Percentiles rank a stretch among this genome's conserved stretches.
These are phyloP conservation scores for Yponomeuta cagnagella DNA, from an alignment of 2,888 invertebrate species.

Conservation along the genomic window DNA sequence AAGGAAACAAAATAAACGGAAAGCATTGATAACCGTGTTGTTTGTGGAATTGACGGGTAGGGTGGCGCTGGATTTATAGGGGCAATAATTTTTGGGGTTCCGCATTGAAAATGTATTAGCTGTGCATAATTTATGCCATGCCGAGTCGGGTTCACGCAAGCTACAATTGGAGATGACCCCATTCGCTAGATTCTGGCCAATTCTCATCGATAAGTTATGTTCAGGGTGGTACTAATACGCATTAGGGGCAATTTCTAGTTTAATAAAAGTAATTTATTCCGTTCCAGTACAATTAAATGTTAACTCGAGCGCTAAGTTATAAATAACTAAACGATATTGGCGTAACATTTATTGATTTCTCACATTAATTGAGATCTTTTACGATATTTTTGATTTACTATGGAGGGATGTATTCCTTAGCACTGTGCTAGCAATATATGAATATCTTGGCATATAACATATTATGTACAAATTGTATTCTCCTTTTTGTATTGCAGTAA, in stretches of 20 bases:
- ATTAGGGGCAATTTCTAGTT: neutral
- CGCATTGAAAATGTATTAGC: slow-evolving; percentile 37
- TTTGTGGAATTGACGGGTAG: neutral
- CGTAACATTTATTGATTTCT: neutral
- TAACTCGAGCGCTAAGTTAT: neutral
- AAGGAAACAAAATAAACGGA: neutral
- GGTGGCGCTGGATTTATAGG: slow-evolving; percentile 48
- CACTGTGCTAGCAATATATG: too few species aligned
- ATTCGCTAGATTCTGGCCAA: neutral
- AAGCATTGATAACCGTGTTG: neutral
- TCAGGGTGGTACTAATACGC: neutral
- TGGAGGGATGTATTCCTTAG: too few species aligned
- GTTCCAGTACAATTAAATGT: neutral
- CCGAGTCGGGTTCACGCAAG: neutral
- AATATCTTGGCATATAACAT: too few species aligned
- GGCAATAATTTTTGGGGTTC: slow-evolving; percentile 34
- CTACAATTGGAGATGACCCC: neutral
- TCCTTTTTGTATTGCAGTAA: neutral
- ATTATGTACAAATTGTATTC: neutral
- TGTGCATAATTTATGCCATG: slow-evolving; percentile 6
- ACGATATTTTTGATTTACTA: too few species aligned
- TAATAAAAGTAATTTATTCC: neutral
- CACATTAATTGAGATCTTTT: neutral
- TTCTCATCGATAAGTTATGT: neutral
- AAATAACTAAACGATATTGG: neutral